A percentile compares a stretch with the other conserved stretches of the same genome.
Conservation (phyloP, 2,797 vertebrate species). For the Podargus strigoides region DNA sequence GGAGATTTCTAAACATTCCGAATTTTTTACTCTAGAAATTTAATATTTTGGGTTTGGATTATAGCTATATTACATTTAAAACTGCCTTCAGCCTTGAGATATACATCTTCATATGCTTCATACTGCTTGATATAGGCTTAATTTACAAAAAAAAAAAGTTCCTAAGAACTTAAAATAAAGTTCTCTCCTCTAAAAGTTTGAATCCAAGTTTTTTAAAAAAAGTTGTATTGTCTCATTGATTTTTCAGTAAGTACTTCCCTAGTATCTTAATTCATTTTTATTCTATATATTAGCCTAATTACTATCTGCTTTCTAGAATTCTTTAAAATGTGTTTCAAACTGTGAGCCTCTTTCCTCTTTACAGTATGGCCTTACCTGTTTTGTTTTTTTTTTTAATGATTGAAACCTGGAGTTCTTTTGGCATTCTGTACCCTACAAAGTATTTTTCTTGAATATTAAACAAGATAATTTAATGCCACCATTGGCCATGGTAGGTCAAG, state of each 20-base stretch:
- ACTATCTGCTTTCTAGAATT: neutral
- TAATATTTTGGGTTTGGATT: neutral
- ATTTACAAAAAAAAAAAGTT: neutral
- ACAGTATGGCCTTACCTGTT: neutral
- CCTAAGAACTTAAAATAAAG: neutral
- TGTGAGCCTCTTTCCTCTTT: neutral
- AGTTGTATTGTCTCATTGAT: neutral
- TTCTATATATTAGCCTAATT: neutral
- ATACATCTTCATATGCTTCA: neutral
- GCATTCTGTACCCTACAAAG: neutral
- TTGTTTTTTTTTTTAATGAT: neutral
- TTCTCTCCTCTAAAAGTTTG: neutral
- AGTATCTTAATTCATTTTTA: neutral
- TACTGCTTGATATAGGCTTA: neutral
- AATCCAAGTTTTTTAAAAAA: neutral
- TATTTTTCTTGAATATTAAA: neutral
- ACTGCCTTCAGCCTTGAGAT: neutral
- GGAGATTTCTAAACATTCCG: neutral
- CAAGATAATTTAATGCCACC: neutral
- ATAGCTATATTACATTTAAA: neutral
- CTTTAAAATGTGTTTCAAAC: neutral
- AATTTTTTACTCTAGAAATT: neutral
- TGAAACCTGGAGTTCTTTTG: neutral
- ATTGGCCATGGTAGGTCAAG: neutral
- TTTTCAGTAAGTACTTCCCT: neutral